phyloP scores from a whole-genome alignment of 2,888 invertebrate species.

The Azorinus chamasolen region DNA sequence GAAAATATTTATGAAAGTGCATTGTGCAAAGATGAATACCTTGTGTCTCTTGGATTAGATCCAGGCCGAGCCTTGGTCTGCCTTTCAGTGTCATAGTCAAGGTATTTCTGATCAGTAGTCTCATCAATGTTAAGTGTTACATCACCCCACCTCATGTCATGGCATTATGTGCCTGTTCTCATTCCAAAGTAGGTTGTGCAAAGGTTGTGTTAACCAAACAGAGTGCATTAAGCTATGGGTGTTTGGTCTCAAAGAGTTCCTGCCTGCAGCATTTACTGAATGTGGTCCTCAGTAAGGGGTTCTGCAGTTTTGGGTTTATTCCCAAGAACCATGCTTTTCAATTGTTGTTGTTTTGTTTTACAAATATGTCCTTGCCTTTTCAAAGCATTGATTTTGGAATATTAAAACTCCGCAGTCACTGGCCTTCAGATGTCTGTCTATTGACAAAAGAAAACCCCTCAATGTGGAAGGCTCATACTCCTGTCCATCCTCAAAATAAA shows the following conservation, averaged over 20 bases:
- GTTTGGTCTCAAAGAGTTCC: constrained; percentile 4
- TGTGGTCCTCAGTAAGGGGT: constrained; percentile 2
- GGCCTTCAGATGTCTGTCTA: constrained; percentile 66
- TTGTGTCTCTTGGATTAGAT: constrained; percentile 10
- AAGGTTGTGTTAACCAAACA: constrained; percentile 9
- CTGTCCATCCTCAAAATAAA: constrained; percentile 50
- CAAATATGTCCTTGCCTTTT: constrained; percentile 64
- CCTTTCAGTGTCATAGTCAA: constrained; percentile 1
- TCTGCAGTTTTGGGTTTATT: constrained; percentile 49
- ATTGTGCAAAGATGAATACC: neutral
- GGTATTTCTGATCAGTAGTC: neutral
- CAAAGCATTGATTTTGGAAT: constrained; percentile 65
- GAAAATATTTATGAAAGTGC: no score
- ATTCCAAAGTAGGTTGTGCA: constrained; percentile 13
- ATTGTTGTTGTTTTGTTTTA: constrained; percentile 67
- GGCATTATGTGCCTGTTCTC: constrained; percentile 3
- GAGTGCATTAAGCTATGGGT: constrained; percentile 11
- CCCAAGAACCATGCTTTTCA: constrained; percentile 69
- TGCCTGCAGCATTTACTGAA: neutral
- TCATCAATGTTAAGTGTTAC: neutral
- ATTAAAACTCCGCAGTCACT: constrained; percentile 65
- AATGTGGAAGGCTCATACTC: constrained; percentile 72
- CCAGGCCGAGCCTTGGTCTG: no score
- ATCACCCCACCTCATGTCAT: constrained; percentile 10
- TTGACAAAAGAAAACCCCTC: constrained; percentile 68